Evolutionary conservation across 2,888 invertebrate genomes (phyloP).

Genomic region (Chymomyza procnemis): DNA sequence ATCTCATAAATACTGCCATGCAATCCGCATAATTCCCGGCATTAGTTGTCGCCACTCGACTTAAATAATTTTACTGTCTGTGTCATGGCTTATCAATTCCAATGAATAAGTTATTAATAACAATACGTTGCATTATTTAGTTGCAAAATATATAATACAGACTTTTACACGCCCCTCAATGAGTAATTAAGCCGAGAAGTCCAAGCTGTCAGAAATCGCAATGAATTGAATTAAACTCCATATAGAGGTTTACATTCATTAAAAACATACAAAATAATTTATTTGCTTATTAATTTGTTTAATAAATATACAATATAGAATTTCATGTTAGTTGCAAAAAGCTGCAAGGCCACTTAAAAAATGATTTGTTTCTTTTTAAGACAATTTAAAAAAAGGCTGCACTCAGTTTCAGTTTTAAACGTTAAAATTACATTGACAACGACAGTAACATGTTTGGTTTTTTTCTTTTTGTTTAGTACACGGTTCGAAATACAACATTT

Average conservation of each 20-base stretch:
- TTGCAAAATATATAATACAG: constrained; percentile 29
- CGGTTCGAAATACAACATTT: constrained; percentile 14
- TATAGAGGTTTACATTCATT: constrained; percentile 48
- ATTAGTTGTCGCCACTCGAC: constrained; percentile 12
- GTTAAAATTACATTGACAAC: not conserved
- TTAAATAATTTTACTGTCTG: constrained; percentile 35
- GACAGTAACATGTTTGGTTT: constrained; percentile 2
- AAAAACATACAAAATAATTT: constrained; percentile 72
- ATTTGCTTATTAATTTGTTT: constrained; percentile 73
- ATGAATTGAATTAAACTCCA: constrained; percentile 15
- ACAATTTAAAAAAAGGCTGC: constrained; percentile 38
- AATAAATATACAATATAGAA: constrained; percentile 67
- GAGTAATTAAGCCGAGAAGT: constrained; percentile 47
- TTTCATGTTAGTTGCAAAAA: constrained; percentile 57
- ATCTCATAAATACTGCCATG: constrained; percentile 7
- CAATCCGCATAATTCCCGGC: constrained; percentile 25
- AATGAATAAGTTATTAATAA: constrained; percentile 63
- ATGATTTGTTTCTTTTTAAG: not conserved
- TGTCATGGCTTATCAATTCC: constrained; percentile 54
- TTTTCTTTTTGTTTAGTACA: constrained; percentile 25
- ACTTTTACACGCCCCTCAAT: constrained; percentile 45
- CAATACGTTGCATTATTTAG: constrained; percentile 61
- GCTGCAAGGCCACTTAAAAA: constrained; percentile 33
- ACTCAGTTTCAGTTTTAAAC: not conserved
- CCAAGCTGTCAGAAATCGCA: not conserved